Evolutionary conservation across 1,140 invertebrate species (phyloP).

Genomic region (Protaetia brevitarsis): DNA sequence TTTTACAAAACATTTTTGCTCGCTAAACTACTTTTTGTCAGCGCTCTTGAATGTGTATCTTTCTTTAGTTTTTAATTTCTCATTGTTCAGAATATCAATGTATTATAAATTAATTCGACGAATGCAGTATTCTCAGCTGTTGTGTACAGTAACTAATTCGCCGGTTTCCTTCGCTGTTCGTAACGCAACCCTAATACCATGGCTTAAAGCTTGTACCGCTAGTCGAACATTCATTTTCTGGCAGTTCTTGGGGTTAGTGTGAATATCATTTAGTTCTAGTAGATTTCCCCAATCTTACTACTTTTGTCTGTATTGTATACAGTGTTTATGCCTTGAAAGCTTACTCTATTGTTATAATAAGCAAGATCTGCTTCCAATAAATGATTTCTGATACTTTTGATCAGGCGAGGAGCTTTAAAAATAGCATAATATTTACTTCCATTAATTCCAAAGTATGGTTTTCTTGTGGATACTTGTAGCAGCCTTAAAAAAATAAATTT

Average conservation of each 20-base stretch:
- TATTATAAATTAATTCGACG: constrained; percentile 30
- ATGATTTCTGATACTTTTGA: constrained; percentile 26
- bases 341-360: not conserved
- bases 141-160: constrained; percentile 27
- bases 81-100: constrained; percentile 37
- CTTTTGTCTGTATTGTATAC: constrained; percentile 17
- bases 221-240: constrained; percentile 41
- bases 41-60: constrained; percentile 24
- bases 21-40: not conserved
- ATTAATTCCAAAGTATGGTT: constrained; percentile 21
- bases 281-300: constrained; percentile 28
- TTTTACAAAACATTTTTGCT: no score
- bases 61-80: constrained; percentile 24
- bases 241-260: constrained; percentile 39
- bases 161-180: constrained; percentile 32
- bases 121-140: constrained; percentile 32
- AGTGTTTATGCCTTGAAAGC: not conserved
- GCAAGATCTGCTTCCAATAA: constrained; percentile 20
- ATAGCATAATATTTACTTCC: constrained; percentile 13
- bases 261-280: constrained; percentile 35
- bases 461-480: not conserved
- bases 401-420: constrained; percentile 22
- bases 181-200: constrained; percentile 34
- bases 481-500: constrained; percentile 21
- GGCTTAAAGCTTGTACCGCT: constrained; percentile 38